Percentiles rank a stretch among this genome's conserved stretches.
These are phyloP conservation scores for Melipona bicolor DNA, from an alignment of 2,888 invertebrate species.

Conservation along the genomic window DNA sequence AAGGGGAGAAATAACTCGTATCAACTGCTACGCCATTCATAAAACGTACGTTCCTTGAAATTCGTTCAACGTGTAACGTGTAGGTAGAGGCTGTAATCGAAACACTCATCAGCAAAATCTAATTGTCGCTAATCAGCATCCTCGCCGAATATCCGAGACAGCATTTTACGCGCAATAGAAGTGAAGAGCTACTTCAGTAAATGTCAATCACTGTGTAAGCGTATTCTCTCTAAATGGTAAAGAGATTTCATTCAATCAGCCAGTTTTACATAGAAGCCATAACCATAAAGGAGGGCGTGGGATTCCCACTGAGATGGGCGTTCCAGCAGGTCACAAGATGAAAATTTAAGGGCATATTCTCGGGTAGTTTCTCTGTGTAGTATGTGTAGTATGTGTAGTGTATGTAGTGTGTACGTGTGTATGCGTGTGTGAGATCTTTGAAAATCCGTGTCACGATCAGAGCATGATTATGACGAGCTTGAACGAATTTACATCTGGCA, in stretches of 20 bases:
- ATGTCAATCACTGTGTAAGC: slow-evolving; percentile 59
- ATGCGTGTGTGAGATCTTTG: slow-evolving; percentile 41
- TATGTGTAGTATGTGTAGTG: background rate
- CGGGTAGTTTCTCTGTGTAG: slow-evolving; percentile 43
- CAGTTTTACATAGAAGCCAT: slow-evolving; percentile 71
- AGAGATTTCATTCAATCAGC: slow-evolving; percentile 69
- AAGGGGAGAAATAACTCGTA: slow-evolving; percentile 11
- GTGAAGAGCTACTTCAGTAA: slow-evolving; percentile 54
- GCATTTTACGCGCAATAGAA: slow-evolving; percentile 46
- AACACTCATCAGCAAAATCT: slow-evolving; percentile 46
- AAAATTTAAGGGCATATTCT: slow-evolving; percentile 37
- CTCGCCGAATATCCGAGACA: slow-evolving; percentile 24
- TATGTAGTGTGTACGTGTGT: slow-evolving; percentile 26
- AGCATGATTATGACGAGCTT: slow-evolving; percentile 43
- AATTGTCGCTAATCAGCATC: slow-evolving; percentile 39
- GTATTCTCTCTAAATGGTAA: slow-evolving; percentile 61
- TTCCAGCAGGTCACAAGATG: slow-evolving; percentile 79
- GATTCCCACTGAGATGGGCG: slow-evolving; percentile 65
- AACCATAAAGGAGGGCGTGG: slow-evolving; percentile 63
- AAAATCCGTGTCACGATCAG: slow-evolving; percentile 46
- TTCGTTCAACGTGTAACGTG: slow-evolving; percentile 38
- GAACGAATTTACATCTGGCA: slow-evolving; percentile 2
- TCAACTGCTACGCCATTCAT: slow-evolving; percentile 43
- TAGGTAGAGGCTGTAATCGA: slow-evolving; percentile 35
- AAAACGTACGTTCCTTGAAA: slow-evolving; percentile 42